Evolutionary conservation across 2,113 vertebrate species (phyloP), one percentile per base, ranked within the genome.

Genomic region (Anoura caudifer): DNA sequence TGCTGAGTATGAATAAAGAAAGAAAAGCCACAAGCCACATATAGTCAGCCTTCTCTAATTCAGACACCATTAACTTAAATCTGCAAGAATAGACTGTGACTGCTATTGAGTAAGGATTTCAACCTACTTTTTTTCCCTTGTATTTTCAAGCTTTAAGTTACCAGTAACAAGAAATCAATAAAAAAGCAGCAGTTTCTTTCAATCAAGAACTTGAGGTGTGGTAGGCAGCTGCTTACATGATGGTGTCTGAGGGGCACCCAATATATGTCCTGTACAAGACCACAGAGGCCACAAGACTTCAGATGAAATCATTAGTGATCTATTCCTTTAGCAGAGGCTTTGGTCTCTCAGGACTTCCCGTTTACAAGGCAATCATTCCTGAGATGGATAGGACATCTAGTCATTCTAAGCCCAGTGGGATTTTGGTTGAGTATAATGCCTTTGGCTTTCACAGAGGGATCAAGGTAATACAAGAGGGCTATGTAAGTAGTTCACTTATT

Each of bases 401-500:
- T 83, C 67, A 79, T 75, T 96, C 63, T 91, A 95, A 94, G 43
- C 38, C 36, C 61, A 89, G 38, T 52, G 56, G 63, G 14, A 80
- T 36, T 81, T 73, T 75, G 19, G 54, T 90, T 69, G 50, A 45
- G 45, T 12, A 56, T 24, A 70, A 28, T 75, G 31, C 41, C 28
- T 94, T 92, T 87, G 61, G 26, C 24, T 92, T 82, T 77, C 33
- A 80, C 26, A 84, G 70, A 91, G 33, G 65, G 69, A 70, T 86
- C 43, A 43, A 83, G n/a, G 61, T 61, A 61, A 4, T 61, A 61
- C 28, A 63, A 95, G 72, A 61, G 41, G 19, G 11, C 38, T 92
- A 70, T 7, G 69, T 12, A 75, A 43, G 31, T 99, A 99, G 99
- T 99, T 99, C 99, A 65, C 96, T 99, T 31, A 99, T 97, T 97